These are phyloP conservation scores for Saturnia pavonia DNA, from an alignment of 2,888 invertebrate species.

Conservation along the genomic window DNA sequence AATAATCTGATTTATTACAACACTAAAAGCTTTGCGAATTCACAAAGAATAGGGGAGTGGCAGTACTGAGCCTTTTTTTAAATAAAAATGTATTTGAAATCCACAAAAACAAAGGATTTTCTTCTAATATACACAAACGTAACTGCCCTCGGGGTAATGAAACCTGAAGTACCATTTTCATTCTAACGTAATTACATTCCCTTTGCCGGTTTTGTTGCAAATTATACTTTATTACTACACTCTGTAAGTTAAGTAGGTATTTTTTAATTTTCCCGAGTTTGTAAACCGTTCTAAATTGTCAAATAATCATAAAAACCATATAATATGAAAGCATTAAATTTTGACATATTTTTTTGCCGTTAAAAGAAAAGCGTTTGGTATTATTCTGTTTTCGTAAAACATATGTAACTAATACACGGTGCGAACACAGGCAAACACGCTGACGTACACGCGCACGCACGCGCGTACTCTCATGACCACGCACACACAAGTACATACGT, in stretches of 20 bases:
- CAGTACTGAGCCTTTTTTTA: background rate
- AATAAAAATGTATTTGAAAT: slow-evolving; percentile 10
- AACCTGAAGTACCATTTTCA: slow-evolving; percentile 34
- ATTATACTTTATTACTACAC: slow-evolving; percentile 6
- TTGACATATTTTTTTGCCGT: background rate
- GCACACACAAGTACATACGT: too few species aligned
- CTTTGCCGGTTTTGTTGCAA: slow-evolving; percentile 6
- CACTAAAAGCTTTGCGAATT: slow-evolving; percentile 19
- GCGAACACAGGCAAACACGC: too few species aligned
- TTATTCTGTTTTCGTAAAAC: too few species aligned
- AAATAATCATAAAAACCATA: too few species aligned
- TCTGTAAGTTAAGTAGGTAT: background rate
- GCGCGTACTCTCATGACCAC: too few species aligned
- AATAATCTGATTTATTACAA: background rate
- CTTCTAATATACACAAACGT: slow-evolving; percentile 24
- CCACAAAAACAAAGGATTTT: slow-evolving; percentile 32
- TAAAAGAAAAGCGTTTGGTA: background rate
- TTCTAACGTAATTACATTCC: slow-evolving; percentile 10
- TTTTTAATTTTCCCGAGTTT: background rate
- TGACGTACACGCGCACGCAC: too few species aligned
- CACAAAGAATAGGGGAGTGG: slow-evolving; percentile 24
- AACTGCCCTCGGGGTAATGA: slow-evolving; percentile 29
- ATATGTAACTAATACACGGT: too few species aligned
- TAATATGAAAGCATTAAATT: background rate
- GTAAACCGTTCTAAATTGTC: background rate